Evolutionary conservation across 2,888 invertebrate genomes (phyloP).

Genomic region (Acronicta alni): DNA sequence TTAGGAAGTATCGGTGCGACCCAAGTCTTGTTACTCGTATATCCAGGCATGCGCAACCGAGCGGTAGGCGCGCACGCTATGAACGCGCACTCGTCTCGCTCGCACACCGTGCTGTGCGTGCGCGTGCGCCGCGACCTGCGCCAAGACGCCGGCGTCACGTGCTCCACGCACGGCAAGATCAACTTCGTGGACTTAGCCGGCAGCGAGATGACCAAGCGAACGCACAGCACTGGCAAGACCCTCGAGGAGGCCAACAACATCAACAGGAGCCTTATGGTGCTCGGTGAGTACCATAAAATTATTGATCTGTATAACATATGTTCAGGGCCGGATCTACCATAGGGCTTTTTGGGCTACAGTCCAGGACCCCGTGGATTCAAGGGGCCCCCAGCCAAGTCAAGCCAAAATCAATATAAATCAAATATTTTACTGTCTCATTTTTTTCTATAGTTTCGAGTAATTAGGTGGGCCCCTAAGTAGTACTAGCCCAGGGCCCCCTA

Average conservation of each 20-base stretch:
- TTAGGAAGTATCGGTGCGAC: too few species aligned
- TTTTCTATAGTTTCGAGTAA: too few species aligned
- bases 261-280: constrained; percentile 97
- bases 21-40: too few species aligned
- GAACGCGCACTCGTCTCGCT: constrained; percentile 97
- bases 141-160: constrained; percentile 93
- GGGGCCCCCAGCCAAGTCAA: too few species aligned
- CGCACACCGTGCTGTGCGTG: constrained; percentile 97
- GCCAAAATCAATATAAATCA: too few species aligned
- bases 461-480: too few species aligned
- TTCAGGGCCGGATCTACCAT: too few species aligned
- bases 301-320: too few species aligned
- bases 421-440: too few species aligned
- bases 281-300: constrained; percentile 90
- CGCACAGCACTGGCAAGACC: constrained; percentile 95
- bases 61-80: constrained; percentile 97
- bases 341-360: too few species aligned
- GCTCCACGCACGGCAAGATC: constrained; percentile 97
- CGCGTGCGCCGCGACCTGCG: constrained; percentile 96
- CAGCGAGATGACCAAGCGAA: constrained; percentile 98
- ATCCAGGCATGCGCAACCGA: constrained; percentile 95
- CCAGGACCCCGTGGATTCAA: too few species aligned
- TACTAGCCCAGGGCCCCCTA: too few species aligned
- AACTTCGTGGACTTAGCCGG: constrained; percentile 99
- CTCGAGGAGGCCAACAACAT: constrained; percentile 98